phyloP scores from a whole-genome alignment of 1,140 invertebrate species.

The Tetramorium simillimum region DNA sequence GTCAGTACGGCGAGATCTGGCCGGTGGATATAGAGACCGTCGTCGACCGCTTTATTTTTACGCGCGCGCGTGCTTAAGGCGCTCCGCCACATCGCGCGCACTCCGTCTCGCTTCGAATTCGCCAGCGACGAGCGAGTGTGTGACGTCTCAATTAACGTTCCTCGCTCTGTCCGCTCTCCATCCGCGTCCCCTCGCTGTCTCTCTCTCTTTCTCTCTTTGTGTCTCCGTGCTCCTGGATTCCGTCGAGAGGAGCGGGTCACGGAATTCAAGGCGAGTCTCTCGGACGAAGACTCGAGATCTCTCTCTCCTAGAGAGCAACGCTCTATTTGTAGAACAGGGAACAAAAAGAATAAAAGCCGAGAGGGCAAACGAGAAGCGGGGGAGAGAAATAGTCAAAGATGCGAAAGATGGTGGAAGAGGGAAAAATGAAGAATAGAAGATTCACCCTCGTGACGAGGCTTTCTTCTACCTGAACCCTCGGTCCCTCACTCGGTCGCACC shows the following conservation, averaged over 20 bases:
- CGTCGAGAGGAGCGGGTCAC: not conserved
- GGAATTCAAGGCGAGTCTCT: not conserved
- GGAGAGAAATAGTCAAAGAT: not conserved
- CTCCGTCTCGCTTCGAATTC: slow-evolving; percentile 12
- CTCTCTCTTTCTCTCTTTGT: not conserved
- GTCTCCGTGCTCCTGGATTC: not conserved
- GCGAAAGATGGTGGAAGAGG: not conserved
- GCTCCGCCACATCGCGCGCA: slow-evolving; percentile 6
- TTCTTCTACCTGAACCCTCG: not conserved
- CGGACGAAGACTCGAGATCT: not conserved
- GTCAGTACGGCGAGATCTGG: slow-evolving; percentile 20
- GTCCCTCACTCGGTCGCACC: not conserved
- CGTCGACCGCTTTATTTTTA: slow-evolving; percentile 50
- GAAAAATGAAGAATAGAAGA: not conserved
- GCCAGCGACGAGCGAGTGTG: not conserved
- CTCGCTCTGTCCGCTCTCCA: not conserved
- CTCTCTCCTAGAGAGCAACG: not conserved
- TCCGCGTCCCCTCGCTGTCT: not conserved
- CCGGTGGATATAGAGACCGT: not conserved
- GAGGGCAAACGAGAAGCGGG: not conserved
- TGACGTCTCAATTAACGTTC: slow-evolving; percentile 60
- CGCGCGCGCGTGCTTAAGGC: not conserved
- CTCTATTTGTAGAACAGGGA: slow-evolving; percentile 31
- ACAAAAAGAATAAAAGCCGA: not conserved
- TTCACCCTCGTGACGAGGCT: not conserved